phyloP scores from a whole-genome alignment of 2,797 vertebrate genomes.

The Enteromius unitaeniatus region DNA sequence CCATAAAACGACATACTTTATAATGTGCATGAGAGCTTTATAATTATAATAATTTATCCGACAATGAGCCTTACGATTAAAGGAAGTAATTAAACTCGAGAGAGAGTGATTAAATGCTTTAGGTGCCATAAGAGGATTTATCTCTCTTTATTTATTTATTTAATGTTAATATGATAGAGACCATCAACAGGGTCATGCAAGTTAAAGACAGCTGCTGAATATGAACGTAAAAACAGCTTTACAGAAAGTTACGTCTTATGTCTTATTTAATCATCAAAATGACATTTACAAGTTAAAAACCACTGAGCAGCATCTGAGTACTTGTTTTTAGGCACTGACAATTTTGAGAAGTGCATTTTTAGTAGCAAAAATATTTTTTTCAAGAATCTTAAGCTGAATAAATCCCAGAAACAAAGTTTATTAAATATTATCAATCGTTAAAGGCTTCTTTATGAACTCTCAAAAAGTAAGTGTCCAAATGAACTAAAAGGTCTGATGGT shows the following conservation, averaged over 20 bases:
- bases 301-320: neutral
- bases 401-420: neutral
- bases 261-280: neutral
- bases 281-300: neutral
- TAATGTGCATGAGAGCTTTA: conserved; percentile 5
- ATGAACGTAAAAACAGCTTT: neutral
- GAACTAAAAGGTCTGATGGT: neutral
- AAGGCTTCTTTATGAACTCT: neutral
- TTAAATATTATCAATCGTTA: neutral
- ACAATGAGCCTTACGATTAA: conserved; percentile 43
- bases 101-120: conserved; percentile 67
- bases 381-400: neutral
- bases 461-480: neutral
- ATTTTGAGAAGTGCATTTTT: neutral
- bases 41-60: conserved; percentile 45
- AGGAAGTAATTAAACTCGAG: conserved; percentile 60
- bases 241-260: neutral
- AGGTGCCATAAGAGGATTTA: conserved; percentile 69
- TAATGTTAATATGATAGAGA: conserved; percentile 69
- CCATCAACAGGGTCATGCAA: conserved; percentile 52
- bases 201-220: conserved; percentile 19
- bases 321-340: neutral
- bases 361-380: too few species aligned
- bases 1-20: neutral
- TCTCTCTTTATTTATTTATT: conserved; percentile 53